Evolutionary conservation across 1,140 invertebrate species (phyloP), one percentile per base, ranked within the genome.

Genomic region (Brachionus koreanus): DNA sequence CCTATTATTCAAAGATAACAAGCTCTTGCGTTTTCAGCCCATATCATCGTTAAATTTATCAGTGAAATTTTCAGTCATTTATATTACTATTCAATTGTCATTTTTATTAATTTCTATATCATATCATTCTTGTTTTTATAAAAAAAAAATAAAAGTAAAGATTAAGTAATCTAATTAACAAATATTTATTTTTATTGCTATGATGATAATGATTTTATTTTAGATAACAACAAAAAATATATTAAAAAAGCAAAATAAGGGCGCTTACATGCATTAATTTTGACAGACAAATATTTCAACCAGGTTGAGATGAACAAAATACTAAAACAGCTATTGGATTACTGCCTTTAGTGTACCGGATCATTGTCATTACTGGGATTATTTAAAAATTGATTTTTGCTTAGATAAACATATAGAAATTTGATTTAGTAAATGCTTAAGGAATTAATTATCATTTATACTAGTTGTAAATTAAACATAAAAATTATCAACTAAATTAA

Each of bases 141-240:
- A 35, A 67, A 67, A 67, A 65, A 57, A 57, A 57, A 57, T 69
- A 69, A 69, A 69, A 69, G 65, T 69, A 74, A 74, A 74, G 69
- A 74, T 74, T 74, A 74, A 74, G 43, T 74, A 74, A 74, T 74
- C 42, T 74, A 74, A 74, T 74, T 74, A 74, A 46, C 69, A 74
- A 74, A 74, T 74, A 74, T 74, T 74, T 74, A 46, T 72, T 74
- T 67, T 74, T 74, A 74, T 74, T 74, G 69, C 69, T 74, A 46
- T 74, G 69, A 74, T 46, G 69, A 74, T 39, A 72, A 72, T 39
- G 37, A 72, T 72, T 74, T 74, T 74, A 39, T 69, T 37, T 10
- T 39, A 69, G 65, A 69, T 65, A 65, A 33, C 63, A 65, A n/a
- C n/a, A 65, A 65, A 65, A 65, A 65, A 46, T 12, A 46, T 65